phyloP scores from a whole-genome alignment of 2,797 vertebrate genomes.

The Schizopygopsis pylzovi region DNA sequence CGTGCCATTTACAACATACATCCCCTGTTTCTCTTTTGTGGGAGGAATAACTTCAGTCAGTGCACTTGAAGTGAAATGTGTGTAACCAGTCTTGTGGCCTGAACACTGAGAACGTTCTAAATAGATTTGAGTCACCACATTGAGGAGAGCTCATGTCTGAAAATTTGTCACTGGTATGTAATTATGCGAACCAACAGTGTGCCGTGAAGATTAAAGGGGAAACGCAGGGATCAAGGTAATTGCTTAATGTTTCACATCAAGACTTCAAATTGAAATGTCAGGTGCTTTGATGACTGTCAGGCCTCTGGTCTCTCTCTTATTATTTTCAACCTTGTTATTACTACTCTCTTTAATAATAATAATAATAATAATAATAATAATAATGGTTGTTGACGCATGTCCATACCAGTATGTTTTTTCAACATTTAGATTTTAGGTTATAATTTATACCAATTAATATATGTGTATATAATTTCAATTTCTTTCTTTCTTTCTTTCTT shows the following conservation, averaged over 20 bases:
- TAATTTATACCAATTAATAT: background rate
- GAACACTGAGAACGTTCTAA: slow-evolving; percentile 67
- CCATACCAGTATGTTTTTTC: background rate
- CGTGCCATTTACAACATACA: slow-evolving; percentile 78
- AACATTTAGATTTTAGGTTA: background rate
- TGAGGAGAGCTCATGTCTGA: slow-evolving; percentile 43
- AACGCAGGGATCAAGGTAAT: slow-evolving; percentile 3
- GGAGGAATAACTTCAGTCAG: slow-evolving; percentile 65
- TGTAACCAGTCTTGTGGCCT: slow-evolving; percentile 65
- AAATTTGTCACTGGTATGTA: slow-evolving; percentile 42
- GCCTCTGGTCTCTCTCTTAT: background rate
- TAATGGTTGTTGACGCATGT: background rate
- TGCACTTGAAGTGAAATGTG: slow-evolving; percentile 64
- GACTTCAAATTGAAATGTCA: background rate
- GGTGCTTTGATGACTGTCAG: slow-evolving; percentile 4
- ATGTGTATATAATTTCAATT: background rate
- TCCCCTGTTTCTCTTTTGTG: slow-evolving; percentile 60
- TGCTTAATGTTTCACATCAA: slow-evolving; percentile 20
- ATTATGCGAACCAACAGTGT: slow-evolving; percentile 54
- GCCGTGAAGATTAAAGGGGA: slow-evolving; percentile 34
- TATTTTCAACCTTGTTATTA: background rate
- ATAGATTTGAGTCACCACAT: slow-evolving; percentile 56
- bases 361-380: background rate
- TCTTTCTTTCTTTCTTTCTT: background rate
- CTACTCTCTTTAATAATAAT: background rate